A percentile compares a stretch with the other conserved stretches of the same genome.
phyloP scores from a whole-genome alignment of 2,797 vertebrate genomes.

The Malurus leucopterus region DNA sequence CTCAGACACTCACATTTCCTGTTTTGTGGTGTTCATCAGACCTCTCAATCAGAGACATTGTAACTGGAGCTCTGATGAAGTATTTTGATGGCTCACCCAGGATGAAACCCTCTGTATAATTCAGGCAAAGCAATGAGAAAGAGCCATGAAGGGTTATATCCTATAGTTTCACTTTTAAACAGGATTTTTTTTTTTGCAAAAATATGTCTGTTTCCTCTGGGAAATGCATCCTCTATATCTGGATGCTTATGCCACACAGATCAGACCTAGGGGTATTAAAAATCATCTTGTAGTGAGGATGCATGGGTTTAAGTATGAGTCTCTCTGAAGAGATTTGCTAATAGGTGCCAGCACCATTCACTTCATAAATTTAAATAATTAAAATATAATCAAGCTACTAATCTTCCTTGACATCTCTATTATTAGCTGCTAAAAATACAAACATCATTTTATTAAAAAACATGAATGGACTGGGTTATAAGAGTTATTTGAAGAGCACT shows the following conservation, averaged over 20 bases:
- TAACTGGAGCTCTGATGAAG: background rate
- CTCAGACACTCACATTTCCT: background rate
- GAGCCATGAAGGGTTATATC: background rate
- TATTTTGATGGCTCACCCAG: background rate
- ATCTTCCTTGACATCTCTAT: background rate
- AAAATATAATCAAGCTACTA: background rate
- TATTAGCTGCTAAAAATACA: background rate
- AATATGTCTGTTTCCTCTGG: fast-evolving
- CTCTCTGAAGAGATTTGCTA: background rate
- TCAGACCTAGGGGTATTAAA: background rate
- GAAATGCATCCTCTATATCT: background rate
- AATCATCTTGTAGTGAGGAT: background rate
- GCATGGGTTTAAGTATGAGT: background rate
- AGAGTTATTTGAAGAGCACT: background rate
- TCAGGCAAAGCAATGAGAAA: background rate
- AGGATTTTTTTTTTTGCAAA: background rate
- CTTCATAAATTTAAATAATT: background rate
- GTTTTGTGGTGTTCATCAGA: background rate
- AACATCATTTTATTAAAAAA: background rate
- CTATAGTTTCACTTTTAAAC: background rate
- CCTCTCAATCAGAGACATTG: background rate
- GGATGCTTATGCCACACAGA: background rate
- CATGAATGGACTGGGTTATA: background rate
- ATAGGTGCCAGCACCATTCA: background rate
- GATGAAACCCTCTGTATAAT: background rate